Base-by-base conservation (phyloP, 2,888 invertebrate genomes). In the Pocota personata region DNA sequence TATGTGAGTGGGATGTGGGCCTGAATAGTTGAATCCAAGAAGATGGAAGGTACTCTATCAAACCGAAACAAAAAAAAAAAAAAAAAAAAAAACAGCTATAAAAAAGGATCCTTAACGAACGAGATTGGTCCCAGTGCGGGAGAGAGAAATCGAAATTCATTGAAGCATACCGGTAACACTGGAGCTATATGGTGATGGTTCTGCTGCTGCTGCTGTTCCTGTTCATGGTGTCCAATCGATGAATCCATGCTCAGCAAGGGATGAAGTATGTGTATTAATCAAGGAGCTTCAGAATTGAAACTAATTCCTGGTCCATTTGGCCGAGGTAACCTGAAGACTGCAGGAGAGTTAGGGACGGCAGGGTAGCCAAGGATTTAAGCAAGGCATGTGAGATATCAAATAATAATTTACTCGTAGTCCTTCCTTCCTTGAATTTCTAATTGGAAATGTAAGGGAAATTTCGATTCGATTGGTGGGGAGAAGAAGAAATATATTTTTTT, bases 131-230 rank as follows among this genome's bases (percentile, higher is more conserved):
- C 72, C 82, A 66, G 58, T 60, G 82, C 66, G 76, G 82, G 71
- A 27, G 58, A 32, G 72, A 72, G 67, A 67, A 86, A 86, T 86
- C 86, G 86, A 86, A 82, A 82, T 82, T 82, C 76, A 82, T 82
- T 72, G 82, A 86, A 86, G 86, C 86, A 35, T 67, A 24, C 35
- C 32, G 50, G 62, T 30, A 50, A 55, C 48, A 35, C 52, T 58
- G 21, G 24, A 4, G 24, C 24, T 24, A 24, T 50, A 50, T 0
- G 3, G 30, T 24, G 6, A 50, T 19, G 37, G 43, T 19, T 62
- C 24, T 69, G 24, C 73, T 76, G 32, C 32, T 37, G 1, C 21
- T 62, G n/a, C 21, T 16, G 30, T 64, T 71, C 35, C 48, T 27
- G 46, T 50, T 48, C 37, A 32, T 32, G 66, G n/a, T 50, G 52